Conservation (phyloP, 2,113 vertebrate species). For the Meleagris gallopavo region DNA sequence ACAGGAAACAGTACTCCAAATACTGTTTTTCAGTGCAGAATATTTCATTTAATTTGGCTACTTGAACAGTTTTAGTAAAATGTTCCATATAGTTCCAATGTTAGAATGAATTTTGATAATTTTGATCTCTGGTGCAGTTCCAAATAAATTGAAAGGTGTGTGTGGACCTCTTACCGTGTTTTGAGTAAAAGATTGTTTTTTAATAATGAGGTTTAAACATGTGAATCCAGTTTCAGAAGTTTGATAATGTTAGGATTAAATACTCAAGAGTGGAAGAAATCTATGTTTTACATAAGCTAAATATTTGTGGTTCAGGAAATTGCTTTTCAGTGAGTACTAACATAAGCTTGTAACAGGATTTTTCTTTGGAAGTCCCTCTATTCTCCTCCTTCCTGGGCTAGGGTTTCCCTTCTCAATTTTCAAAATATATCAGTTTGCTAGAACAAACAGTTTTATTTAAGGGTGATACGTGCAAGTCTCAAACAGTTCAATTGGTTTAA, state of each 20-base stretch:
- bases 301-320: not conserved
- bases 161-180: not conserved
- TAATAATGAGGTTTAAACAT: not conserved
- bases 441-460: not conserved
- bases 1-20: not conserved
- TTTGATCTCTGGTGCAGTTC: not conserved
- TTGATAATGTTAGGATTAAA: not conserved
- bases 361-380: not conserved
- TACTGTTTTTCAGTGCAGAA: not conserved
- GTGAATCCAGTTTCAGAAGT: not conserved
- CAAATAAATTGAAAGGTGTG: not conserved
- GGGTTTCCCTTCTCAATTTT: not conserved
- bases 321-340: not conserved
- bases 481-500: not conserved
- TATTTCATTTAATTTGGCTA: not conserved
- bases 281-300: not conserved
- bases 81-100: not conserved
- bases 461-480: not conserved
- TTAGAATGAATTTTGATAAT: not conserved
- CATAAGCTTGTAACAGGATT: not conserved
- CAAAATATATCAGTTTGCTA: not conserved
- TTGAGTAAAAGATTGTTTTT: not conserved
- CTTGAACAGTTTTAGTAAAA: not conserved
- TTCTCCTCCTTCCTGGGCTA: not conserved
- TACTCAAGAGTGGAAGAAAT: not conserved